A percentile compares a stretch with the other conserved stretches of the same genome.
These are phyloP conservation scores for Terrapene triunguis DNA, from an alignment of 2,113 vertebrate genomes.

Conservation along the genomic window DNA sequence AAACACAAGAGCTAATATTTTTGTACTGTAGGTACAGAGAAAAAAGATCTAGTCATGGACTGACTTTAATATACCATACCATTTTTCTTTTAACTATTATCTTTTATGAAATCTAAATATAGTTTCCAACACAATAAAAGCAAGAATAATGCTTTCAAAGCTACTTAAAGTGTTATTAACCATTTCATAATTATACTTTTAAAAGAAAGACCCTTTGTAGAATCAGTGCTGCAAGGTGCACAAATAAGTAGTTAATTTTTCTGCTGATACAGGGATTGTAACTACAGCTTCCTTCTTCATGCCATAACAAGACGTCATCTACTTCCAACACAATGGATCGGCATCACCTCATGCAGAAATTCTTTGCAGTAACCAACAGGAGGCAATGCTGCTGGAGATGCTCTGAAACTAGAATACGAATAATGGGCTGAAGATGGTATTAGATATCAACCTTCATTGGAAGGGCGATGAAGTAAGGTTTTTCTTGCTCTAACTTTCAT, in stretches of 20 bases:
- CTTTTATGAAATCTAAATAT: constrained; percentile 41
- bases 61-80: background rate
- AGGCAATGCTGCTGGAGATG: background rate
- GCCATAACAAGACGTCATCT: background rate
- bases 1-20: background rate
- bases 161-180: background rate
- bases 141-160: background rate
- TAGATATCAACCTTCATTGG: background rate
- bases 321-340: background rate
- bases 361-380: background rate
- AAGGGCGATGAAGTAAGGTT: background rate
- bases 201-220: background rate
- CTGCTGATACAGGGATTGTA: background rate
- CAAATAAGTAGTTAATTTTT: background rate
- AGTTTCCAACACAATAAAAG: background rate
- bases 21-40: background rate
- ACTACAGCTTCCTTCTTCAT: background rate
- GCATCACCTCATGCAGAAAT: background rate
- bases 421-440: background rate
- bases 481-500: constrained; percentile 10
- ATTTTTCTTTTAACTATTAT: constrained; percentile 1
- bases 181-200: constrained; percentile 23
- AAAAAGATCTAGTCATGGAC: constrained; percentile 4
- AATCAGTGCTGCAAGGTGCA: background rate
- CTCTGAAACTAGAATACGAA: background rate